Evolutionary conservation across 2,797 vertebrate genomes (phyloP).

Genomic region (Cossypha dichroa): DNA sequence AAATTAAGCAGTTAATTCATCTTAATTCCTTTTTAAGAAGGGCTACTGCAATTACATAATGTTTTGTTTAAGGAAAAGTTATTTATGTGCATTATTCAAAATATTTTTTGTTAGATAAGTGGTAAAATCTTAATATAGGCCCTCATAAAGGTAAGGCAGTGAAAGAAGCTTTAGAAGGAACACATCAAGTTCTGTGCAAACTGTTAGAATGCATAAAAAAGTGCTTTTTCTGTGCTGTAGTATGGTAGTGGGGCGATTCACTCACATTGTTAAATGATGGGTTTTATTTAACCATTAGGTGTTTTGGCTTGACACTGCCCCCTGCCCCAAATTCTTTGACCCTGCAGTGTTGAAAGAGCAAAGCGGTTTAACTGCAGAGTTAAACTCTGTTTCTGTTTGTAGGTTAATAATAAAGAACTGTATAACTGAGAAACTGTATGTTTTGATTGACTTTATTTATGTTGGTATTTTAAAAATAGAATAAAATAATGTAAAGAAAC

Average conservation of each 20-base stretch:
- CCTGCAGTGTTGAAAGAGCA: not conserved
- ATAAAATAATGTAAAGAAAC: not conserved
- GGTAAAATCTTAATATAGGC: not conserved
- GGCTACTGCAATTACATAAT: not conserved
- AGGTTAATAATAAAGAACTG: not conserved
- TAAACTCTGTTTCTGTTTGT: not conserved
- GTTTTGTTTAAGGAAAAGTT: not conserved
- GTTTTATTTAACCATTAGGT: not conserved
- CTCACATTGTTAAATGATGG: not conserved
- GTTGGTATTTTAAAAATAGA: not conserved
- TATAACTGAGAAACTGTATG: not conserved
- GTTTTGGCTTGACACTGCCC: not conserved
- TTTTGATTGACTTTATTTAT: not conserved
- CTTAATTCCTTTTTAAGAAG: not conserved
- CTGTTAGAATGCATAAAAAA: accelerated
- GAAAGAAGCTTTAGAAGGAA: not conserved
- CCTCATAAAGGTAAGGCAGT: not conserved
- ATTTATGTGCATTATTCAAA: not conserved
- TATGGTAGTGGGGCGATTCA: not conserved
- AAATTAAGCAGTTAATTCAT: not conserved
- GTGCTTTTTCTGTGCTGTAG: not conserved
- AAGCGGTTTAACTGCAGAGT: not conserved
- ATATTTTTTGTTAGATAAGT: not conserved
- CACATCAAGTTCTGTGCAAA: not conserved
- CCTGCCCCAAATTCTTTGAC: not conserved